A percentile compares a stretch with the other conserved stretches of the same genome.
phyloP scores from a whole-genome alignment of 2,888 invertebrate genomes.

The Plutella xylostella region DNA sequence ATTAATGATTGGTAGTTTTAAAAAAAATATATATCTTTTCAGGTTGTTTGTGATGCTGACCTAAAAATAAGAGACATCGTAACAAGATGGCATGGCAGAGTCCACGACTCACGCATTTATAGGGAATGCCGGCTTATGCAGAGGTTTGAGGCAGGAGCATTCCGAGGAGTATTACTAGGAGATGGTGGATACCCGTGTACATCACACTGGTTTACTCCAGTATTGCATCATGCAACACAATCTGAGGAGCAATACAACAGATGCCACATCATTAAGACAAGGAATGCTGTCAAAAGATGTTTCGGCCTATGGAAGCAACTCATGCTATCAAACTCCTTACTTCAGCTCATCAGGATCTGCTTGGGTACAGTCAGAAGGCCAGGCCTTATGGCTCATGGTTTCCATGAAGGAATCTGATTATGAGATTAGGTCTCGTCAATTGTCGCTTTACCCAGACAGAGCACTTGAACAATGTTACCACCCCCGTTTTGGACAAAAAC shows the following conservation, averaged over 20 bases:
- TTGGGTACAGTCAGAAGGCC: too few relatives aligned
- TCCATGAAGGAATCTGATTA: too few relatives aligned
- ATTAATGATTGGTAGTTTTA: not conserved
- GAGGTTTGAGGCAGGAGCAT: conserved; percentile 1
- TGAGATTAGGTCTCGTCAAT: too few relatives aligned
- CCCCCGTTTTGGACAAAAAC: too few relatives aligned
- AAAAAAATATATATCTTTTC: not conserved
- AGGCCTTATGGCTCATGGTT: too few relatives aligned
- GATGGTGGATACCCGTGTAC: conserved; percentile 17
- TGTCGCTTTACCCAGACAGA: too few relatives aligned
- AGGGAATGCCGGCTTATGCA: not conserved
- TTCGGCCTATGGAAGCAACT: conserved; percentile 17
- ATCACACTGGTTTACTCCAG: conserved; percentile 14
- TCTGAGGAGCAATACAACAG: conserved; percentile 17
- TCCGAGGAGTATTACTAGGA: conserved; percentile 14
- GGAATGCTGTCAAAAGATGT: conserved; percentile 16
- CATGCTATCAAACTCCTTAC: too few relatives aligned
- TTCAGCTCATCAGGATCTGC: too few relatives aligned
- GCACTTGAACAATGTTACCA: too few relatives aligned
- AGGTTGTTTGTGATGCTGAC: conserved; percentile 19
- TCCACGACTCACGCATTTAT: conserved; percentile 17
- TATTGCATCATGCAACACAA: conserved; percentile 8
- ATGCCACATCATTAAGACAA: conserved; percentile 14
- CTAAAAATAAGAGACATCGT: conserved; percentile 17
- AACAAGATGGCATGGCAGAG: conserved; percentile 17